Conservation (phyloP, 2,113 vertebrate genomes). For the Echinops telfairi region DNA sequence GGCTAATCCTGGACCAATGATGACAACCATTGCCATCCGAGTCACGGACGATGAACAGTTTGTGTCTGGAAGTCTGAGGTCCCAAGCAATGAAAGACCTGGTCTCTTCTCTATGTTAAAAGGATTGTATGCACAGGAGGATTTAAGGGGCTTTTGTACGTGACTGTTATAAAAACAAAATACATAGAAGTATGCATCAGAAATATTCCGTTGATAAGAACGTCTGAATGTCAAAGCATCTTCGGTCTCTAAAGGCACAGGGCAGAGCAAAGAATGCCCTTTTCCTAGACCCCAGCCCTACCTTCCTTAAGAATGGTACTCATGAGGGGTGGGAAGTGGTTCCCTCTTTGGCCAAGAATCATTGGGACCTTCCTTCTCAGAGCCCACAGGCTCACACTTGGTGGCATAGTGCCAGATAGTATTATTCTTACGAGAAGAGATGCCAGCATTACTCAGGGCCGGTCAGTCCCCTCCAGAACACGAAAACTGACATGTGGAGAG, state of each 20-base stretch:
- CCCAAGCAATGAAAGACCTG: background rate
- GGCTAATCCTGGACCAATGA: background rate
- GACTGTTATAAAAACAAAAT: background rate
- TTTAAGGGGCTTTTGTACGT: background rate
- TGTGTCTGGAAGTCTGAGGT: slow-evolving; percentile 48
- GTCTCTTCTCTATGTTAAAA: background rate
- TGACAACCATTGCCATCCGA: background rate
- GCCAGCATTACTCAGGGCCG: background rate
- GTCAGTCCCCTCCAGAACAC: background rate
- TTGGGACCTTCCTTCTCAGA: background rate
- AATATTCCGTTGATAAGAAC: too few species aligned
- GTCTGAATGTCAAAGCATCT: background rate
- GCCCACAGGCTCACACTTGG: background rate
- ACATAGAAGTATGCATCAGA: background rate
- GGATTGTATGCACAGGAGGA: background rate
- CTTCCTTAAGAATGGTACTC: background rate
- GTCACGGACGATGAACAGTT: background rate
- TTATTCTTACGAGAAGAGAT: background rate
- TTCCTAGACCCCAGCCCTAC: background rate
- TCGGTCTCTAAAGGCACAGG: background rate
- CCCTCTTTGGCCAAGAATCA: background rate
- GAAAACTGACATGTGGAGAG: background rate
- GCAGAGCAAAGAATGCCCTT: background rate
- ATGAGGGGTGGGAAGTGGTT: background rate
- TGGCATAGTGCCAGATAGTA: background rate